phyloP scores from a whole-genome alignment of 1,140 invertebrate genomes.

The Mercenaria mercenaria region DNA sequence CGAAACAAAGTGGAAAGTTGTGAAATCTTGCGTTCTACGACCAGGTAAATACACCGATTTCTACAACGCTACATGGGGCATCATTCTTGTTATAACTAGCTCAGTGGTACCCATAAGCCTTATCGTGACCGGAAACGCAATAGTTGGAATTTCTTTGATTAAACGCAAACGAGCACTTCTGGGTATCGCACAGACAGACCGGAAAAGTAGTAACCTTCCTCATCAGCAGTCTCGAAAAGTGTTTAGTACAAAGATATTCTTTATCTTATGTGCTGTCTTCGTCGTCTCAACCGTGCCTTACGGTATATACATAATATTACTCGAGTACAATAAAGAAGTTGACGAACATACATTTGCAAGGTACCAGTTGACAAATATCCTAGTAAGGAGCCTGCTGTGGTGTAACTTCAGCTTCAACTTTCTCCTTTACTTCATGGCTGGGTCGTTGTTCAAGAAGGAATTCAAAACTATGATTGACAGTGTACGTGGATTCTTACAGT shows the following conservation, averaged over 20 bases:
- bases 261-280: not conserved
- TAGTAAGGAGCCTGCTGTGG: not conserved
- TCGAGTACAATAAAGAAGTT: not conserved
- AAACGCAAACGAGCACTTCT: not conserved
- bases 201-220: not conserved
- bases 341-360: not conserved
- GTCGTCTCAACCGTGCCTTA: not conserved
- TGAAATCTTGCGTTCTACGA: no score
- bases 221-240: not conserved
- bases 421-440: not conserved
- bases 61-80: no score
- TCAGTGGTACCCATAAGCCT: no score
- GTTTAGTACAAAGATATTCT: not conserved
- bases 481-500: no score
- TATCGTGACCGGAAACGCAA: no score
- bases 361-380: not conserved
- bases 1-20: no score
- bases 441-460: not conserved
- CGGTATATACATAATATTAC: not conserved
- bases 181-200: not conserved
- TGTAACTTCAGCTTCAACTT: not conserved
- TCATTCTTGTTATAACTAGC: no score
- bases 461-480: no score
- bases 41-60: no score
- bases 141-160: not conserved